A percentile compares a stretch with the other conserved stretches of the same genome.
These are phyloP conservation scores for Cantharis flavilabris DNA, from an alignment of 2,888 invertebrate species.

Conservation along the genomic window DNA sequence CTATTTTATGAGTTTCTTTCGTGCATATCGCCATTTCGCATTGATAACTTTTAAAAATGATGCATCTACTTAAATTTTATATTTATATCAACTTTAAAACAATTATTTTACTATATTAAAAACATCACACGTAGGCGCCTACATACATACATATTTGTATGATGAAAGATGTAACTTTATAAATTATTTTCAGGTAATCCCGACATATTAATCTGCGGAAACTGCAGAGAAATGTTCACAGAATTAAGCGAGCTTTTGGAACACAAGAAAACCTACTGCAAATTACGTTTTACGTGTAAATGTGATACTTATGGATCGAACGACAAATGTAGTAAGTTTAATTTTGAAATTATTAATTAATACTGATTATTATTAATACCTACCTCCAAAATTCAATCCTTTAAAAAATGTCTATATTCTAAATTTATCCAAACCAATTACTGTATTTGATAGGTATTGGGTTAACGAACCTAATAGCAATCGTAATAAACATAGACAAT, in stretches of 20 bases:
- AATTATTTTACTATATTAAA: not conserved
- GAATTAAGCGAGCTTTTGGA: constrained; percentile 72
- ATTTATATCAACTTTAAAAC: not conserved
- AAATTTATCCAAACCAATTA: no score
- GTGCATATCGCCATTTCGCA: constrained; percentile 24
- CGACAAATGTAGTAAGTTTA: constrained; percentile 58
- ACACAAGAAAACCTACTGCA: constrained; percentile 75
- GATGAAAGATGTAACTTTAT: not conserved
- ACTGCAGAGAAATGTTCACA: constrained; percentile 74
- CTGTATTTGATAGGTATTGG: no score
- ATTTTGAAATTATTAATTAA: not conserved
- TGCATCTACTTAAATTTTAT: not conserved
- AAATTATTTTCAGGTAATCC: constrained; percentile 64
- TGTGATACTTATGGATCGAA: constrained; percentile 58
- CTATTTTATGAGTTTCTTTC: constrained; percentile 21
- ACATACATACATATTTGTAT: not conserved
- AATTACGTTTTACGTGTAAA: constrained; percentile 71
- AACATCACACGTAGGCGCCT: not conserved
- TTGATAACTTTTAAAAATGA: constrained; percentile 15
- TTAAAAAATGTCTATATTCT: not conserved
- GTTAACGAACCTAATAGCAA: no score
- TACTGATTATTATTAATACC: not conserved
- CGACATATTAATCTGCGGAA: constrained; percentile 77
- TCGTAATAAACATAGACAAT: no score
- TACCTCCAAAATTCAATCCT: not conserved